These are phyloP conservation scores for Lutjanus campechanus DNA, from an alignment of 2,797 vertebrate species.

Conservation along the genomic window DNA sequence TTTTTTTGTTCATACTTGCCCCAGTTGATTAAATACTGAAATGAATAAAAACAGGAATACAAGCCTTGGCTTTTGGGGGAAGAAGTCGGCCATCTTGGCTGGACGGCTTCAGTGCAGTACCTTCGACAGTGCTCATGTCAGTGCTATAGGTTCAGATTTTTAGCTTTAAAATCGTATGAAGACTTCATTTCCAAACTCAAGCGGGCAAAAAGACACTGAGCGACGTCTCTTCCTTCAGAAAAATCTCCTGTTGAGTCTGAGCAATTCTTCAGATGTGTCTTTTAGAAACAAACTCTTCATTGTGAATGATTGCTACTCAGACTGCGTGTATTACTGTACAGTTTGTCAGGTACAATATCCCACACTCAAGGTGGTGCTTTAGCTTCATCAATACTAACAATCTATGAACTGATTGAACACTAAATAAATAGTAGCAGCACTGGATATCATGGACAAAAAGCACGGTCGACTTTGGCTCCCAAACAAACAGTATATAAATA, in stretches of 20 bases:
- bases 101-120: conserved; percentile 85
- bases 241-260: conserved; percentile 13
- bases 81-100: conserved; percentile 64
- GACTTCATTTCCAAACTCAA: conserved; percentile 56
- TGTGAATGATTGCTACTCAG: conserved; percentile 63
- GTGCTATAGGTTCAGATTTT: conserved; percentile 69
- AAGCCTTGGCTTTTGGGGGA: conserved; percentile 72
- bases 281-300: conserved; percentile 56
- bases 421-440: conserved; percentile 87
- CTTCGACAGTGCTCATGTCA: conserved; percentile 75
- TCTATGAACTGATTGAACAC: conserved; percentile 71
- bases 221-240: conserved; percentile 30
- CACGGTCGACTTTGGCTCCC: conserved; percentile 84
- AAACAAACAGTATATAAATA: conserved; percentile 83
- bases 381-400: conserved; percentile 70
- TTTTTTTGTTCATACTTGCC: conserved; percentile 45
- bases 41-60: conserved; percentile 69
- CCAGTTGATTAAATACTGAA: conserved; percentile 77
- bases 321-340: conserved; percentile 59
- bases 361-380: conserved; percentile 51
- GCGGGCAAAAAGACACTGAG: conserved; percentile 12
- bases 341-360: conserved; percentile 47
- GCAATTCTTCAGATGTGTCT: conserved; percentile 49
- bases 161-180: conserved; percentile 35
- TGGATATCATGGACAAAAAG: conserved; percentile 81